These are phyloP conservation scores for Drosophila bocki DNA, from an alignment of 1,140 invertebrate species.

Conservation along the genomic window DNA sequence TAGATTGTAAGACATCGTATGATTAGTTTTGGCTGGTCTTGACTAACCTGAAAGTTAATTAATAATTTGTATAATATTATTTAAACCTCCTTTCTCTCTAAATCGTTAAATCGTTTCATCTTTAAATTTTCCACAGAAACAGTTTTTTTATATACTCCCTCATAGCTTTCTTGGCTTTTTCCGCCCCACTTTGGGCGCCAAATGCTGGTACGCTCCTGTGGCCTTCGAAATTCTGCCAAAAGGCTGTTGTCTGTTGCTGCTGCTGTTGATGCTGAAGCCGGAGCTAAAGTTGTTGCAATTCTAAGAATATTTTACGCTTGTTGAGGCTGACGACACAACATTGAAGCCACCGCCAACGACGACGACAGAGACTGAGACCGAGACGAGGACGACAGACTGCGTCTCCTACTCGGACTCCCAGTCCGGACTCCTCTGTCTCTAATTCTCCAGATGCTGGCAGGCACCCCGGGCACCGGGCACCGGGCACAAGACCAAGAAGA, in stretches of 20 bases:
- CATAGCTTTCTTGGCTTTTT: neutral
- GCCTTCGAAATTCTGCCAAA: constrained; percentile 67
- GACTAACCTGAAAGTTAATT: neutral
- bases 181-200: constrained; percentile 43
- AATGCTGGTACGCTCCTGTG: constrained; percentile 42
- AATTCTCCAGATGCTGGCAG: constrained; percentile 34
- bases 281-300: constrained; percentile 79
- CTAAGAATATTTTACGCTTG: constrained; percentile 82
- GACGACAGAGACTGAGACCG: constrained; percentile 26
- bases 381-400: constrained; percentile 46
- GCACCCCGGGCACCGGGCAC: neutral
- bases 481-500: constrained; percentile 44
- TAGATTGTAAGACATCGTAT: neutral
- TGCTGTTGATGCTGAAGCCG: constrained; percentile 23
- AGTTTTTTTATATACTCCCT: neutral
- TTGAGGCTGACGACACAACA: constrained; percentile 74
- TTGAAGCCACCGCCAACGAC: constrained; percentile 75
- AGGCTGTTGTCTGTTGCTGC: constrained; percentile 33
- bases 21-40: fast-evolving
- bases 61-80: neutral
- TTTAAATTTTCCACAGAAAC: neutral
- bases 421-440: constrained; percentile 1
- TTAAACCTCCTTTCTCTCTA: neutral
- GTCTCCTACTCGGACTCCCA: constrained; percentile 15
- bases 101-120: neutral